Conservation (phyloP, 1,140 invertebrate species). For the Diorhabda carinulata region DNA sequence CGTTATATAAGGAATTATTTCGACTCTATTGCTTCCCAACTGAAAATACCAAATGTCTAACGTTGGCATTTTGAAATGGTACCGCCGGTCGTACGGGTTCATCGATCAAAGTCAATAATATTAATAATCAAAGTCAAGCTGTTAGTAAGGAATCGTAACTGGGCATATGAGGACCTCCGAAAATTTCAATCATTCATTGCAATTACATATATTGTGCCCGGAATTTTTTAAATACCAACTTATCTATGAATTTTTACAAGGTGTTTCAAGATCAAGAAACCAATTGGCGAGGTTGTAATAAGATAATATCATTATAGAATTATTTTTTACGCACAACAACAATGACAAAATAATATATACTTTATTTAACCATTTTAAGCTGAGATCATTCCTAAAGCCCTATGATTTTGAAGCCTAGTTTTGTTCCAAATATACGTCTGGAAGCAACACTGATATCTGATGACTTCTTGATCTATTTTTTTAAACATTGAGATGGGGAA, state of each 20-base stretch:
- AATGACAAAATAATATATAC: too few relatives aligned
- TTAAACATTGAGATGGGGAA: not conserved
- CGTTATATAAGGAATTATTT: not conserved
- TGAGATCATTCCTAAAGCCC: too few relatives aligned
- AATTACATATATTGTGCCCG: conserved; percentile 11
- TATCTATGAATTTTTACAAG: not conserved
- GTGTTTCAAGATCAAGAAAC: not conserved
- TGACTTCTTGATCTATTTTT: not conserved
- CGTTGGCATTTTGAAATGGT: conserved; percentile 29
- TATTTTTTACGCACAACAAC: too few relatives aligned
- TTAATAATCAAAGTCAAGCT: conserved; percentile 38
- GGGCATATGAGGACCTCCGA: conserved; percentile 2
- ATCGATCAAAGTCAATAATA: conserved; percentile 42
- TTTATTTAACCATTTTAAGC: too few relatives aligned
- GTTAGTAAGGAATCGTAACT: conserved; percentile 8
- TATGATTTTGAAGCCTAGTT: too few relatives aligned
- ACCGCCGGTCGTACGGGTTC: conserved; percentile 9
- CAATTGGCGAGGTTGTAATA: too few relatives aligned
- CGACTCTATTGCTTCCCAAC: not conserved
- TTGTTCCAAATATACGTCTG: not conserved
- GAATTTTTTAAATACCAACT: conserved; percentile 7
- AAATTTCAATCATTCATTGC: conserved; percentile 16
- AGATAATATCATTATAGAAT: too few relatives aligned
- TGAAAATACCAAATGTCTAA: not conserved
- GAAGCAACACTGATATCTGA: not conserved